Percentiles rank a stretch among this genome's conserved stretches.
Evolutionary conservation across 1,140 invertebrate genomes (phyloP).

Genomic region (Dryas iulia): DNA sequence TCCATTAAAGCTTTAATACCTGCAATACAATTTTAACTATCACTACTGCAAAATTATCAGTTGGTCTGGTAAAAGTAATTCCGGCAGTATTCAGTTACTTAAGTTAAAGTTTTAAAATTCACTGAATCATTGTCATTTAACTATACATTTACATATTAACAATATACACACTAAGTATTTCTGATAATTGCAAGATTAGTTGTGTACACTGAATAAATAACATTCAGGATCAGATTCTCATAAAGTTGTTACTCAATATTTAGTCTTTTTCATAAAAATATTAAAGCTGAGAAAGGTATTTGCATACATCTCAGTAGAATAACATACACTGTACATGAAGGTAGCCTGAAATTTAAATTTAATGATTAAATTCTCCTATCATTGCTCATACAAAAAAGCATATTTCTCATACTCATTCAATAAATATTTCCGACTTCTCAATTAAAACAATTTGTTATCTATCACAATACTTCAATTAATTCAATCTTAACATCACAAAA

Average conservation of each 20-base stretch:
- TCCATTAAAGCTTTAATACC: constrained; percentile 27
- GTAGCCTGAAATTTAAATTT: neutral
- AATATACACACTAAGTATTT: constrained; percentile 39
- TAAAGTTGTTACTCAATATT: constrained; percentile 16
- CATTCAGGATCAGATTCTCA: constrained; percentile 11
- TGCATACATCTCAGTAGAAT: constrained; percentile 15
- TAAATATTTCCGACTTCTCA: constrained; percentile 37
- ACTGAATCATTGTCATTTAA: constrained; percentile 28
- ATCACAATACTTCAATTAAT: constrained; percentile 70
- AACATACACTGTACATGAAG: constrained; percentile 7
- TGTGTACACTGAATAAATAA: constrained; percentile 19
- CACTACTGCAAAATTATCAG: neutral
- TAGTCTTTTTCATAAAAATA: constrained; percentile 23
- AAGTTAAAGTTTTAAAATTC: constrained; percentile 23
- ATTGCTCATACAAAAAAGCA: constrained; percentile 32
- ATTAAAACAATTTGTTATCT: constrained; percentile 61
- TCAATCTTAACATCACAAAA: constrained; percentile 66
- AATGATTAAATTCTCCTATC: neutral
- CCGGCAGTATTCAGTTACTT: constrained; percentile 30
- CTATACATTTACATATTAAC: constrained; percentile 31
- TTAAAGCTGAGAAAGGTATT: constrained; percentile 27
- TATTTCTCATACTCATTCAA: constrained; percentile 30
- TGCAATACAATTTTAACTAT: constrained; percentile 14
- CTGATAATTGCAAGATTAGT: constrained; percentile 26
- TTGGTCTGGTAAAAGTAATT: constrained; percentile 23